Percentiles rank a stretch among this genome's conserved stretches.
Conservation (phyloP, 2,113 vertebrate species). For the Oryzias javanicus region DNA sequence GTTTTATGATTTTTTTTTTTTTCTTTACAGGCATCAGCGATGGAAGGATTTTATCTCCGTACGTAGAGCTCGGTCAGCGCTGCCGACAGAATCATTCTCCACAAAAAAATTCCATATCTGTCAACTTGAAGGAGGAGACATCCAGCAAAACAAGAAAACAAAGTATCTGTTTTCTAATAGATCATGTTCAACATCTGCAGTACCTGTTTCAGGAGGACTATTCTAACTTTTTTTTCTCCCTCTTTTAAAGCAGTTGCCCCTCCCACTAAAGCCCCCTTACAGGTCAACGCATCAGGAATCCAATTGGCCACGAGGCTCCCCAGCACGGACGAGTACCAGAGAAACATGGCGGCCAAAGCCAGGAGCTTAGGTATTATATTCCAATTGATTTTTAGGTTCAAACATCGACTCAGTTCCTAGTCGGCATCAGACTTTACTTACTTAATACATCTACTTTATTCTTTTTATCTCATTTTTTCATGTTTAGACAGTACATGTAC, state of each 20-base stretch:
- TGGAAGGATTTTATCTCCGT: constrained; percentile 21
- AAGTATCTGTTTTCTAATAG: neutral
- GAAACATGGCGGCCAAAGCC: constrained; percentile 25
- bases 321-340: constrained; percentile 44
- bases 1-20: neutral
- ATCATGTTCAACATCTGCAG: neutral
- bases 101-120: neutral
- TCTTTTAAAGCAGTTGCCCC: neutral
- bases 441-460: no score
- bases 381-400: neutral
- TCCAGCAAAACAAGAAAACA: no score
- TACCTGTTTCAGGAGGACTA: neutral
- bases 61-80: constrained; percentile 24
- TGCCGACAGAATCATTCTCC: neutral
- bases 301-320: neutral
- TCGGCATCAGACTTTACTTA: no score
- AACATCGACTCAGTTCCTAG: no score
- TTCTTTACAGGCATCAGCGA: constrained; percentile 23
- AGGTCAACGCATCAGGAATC: neutral
- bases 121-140: constrained; percentile 16
- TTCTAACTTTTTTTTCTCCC: constrained; percentile 29
- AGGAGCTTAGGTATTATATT: constrained; percentile 27
- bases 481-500: no score
- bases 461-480: no score
- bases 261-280: neutral